Evolutionary conservation across 2,113 vertebrate genomes (phyloP).

Genomic region (Suncus etruscus): DNA sequence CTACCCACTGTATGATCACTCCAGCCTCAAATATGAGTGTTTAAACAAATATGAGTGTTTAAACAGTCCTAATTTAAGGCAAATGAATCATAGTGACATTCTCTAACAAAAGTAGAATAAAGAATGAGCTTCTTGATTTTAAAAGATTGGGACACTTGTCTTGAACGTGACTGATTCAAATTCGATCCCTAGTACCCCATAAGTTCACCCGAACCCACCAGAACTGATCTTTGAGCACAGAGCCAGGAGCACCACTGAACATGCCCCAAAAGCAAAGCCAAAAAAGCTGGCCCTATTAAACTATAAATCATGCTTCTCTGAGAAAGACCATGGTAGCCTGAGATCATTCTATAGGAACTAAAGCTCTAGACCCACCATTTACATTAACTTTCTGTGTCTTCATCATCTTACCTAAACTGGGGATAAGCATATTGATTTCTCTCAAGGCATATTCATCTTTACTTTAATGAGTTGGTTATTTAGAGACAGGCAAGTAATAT

Average conservation of each 20-base stretch:
- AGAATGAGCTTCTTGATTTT: not conserved
- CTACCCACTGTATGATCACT: too few relatives aligned
- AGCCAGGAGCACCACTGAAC: too few relatives aligned
- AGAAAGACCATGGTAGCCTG: too few relatives aligned
- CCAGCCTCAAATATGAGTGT: not conserved
- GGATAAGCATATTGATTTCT: not conserved
- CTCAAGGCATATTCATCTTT: not conserved
- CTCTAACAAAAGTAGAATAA: not conserved
- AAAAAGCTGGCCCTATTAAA: too few relatives aligned
- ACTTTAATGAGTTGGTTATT: not conserved
- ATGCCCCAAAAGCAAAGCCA: too few relatives aligned
- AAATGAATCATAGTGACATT: not conserved
- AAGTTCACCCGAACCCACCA: too few relatives aligned
- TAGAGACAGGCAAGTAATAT: not conserved
- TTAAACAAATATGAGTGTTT: not conserved
- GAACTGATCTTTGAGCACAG: too few relatives aligned
- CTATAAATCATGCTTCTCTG: too few relatives aligned
- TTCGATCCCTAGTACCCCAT: too few relatives aligned
- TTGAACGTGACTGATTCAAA: too few relatives aligned
- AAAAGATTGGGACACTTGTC: too few relatives aligned
- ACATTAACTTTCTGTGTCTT: not conserved
- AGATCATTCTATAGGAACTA: not conserved
- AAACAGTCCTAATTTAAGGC: slow-evolving; percentile 24
- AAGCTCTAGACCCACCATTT: not conserved
- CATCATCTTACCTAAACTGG: not conserved